These are phyloP conservation scores for Melanaphis sacchari DNA, from an alignment of 1,140 invertebrate genomes.

Conservation along the genomic window DNA sequence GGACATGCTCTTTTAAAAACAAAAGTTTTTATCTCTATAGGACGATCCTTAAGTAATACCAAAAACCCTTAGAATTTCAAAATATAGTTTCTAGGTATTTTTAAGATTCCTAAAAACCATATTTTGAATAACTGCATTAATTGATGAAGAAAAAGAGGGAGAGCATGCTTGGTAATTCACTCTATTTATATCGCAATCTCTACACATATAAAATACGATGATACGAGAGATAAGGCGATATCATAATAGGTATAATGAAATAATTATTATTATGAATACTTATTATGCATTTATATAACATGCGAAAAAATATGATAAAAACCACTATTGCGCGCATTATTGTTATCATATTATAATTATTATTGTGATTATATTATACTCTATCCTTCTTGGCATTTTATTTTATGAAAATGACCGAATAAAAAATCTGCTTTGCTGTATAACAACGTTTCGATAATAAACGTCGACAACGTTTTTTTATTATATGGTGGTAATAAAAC, in stretches of 20 bases:
- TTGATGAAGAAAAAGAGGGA: too few relatives aligned
- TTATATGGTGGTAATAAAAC: not conserved
- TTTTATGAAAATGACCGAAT: not conserved
- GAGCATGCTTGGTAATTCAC: too few relatives aligned
- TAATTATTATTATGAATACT: too few relatives aligned
- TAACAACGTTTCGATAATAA: not conserved
- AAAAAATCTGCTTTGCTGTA: not conserved
- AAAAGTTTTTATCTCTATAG: too few relatives aligned
- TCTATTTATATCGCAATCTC: too few relatives aligned
- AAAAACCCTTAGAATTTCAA: too few relatives aligned
- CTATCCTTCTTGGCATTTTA: not conserved
- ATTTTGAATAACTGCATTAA: too few relatives aligned
- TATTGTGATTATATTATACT: not conserved
- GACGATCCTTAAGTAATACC: too few relatives aligned
- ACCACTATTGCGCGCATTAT: too few relatives aligned
- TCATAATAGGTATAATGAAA: not conserved
- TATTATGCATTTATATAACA: not conserved
- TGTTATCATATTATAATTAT: not conserved
- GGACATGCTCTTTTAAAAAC: too few relatives aligned
- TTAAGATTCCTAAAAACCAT: too few relatives aligned
- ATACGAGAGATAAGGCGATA: not conserved
- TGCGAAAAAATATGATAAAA: not conserved
- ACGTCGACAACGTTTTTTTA: not conserved
- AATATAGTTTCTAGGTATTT: too few relatives aligned
- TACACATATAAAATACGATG: not conserved